Conservation (phyloP, 1,140 invertebrate species). For the Bombus waltoni region DNA sequence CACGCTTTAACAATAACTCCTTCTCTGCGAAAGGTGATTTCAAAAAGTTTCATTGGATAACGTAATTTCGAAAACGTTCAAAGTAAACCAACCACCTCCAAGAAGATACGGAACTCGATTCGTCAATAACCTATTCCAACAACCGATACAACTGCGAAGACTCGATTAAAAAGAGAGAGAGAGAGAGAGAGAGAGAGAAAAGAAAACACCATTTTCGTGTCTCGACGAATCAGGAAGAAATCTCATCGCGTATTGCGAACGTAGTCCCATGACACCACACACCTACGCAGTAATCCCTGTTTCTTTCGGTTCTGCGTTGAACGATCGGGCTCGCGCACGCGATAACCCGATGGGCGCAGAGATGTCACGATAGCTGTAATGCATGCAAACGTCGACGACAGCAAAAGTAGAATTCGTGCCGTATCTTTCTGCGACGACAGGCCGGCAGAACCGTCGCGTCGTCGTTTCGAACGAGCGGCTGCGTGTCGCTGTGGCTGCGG, state of each 20-base stretch:
- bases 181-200: no score
- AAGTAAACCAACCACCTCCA: no score
- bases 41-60: background rate
- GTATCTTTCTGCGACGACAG: conserved; percentile 68
- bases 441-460: background rate
- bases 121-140: background rate
- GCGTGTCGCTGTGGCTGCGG: background rate
- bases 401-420: conserved; percentile 79
- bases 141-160: background rate
- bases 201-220: no score
- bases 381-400: conserved; percentile 77
- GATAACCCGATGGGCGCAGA: conserved; percentile 45
- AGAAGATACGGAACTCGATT: no score
- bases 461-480: background rate
- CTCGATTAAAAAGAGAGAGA: background rate
- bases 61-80: background rate
- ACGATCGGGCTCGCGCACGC: conserved; percentile 34
- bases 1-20: background rate
- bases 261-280: no score
- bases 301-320: conserved; percentile 29
- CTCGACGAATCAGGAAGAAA: background rate
- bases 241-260: background rate
- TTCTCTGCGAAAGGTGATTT: background rate
- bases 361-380: conserved; percentile 74
- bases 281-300: background rate